Evolutionary conservation across 1,140 invertebrate genomes (phyloP).

Genomic region (Heliconius nattereri): DNA sequence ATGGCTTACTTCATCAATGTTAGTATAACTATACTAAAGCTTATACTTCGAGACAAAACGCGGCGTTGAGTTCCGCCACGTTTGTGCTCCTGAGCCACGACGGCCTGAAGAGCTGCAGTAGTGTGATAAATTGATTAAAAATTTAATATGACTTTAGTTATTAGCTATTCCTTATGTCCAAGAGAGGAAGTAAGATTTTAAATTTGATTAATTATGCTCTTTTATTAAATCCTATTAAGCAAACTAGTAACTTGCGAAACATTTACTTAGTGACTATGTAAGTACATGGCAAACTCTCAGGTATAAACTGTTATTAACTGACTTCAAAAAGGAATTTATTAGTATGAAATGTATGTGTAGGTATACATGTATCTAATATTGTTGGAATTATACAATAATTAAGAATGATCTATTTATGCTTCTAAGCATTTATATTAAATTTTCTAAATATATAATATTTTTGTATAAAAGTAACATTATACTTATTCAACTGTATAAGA

Average conservation of each 20-base stretch:
- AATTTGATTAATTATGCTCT: conserved; percentile 11
- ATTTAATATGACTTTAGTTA: neutral
- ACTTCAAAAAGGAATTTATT: too few species aligned
- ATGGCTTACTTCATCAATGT: neutral
- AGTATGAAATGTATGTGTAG: too few species aligned
- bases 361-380: too few species aligned
- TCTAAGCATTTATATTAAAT: too few species aligned
- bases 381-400: too few species aligned
- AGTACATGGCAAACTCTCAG: neutral
- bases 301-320: neutral
- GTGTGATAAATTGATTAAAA: neutral
- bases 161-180: neutral
- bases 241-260: neutral
- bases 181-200: neutral
- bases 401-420: too few species aligned
- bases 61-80: too few species aligned
- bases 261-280: neutral
- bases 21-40: too few species aligned
- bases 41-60: too few species aligned
- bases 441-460: too few species aligned
- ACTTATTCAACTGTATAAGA: neutral
- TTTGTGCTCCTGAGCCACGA: too few species aligned
- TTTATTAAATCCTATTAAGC: neutral
- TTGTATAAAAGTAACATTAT: neutral
- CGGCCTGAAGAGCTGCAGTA: too few species aligned